phyloP scores from a whole-genome alignment of 2,888 invertebrate species.

The Junonia oenone region DNA sequence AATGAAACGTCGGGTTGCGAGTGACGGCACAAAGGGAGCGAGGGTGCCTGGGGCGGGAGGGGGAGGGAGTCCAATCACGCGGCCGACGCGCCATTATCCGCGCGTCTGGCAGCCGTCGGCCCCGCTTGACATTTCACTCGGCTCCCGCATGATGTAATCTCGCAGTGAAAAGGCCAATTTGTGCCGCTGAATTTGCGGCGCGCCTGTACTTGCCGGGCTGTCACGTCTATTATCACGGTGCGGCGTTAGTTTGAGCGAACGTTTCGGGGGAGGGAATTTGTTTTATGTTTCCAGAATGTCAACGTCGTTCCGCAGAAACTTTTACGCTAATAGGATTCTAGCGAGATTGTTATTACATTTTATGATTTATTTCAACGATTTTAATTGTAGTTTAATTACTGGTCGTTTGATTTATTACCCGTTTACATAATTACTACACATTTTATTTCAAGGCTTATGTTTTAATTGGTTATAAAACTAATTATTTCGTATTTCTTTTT shows the following conservation, averaged over 20 bases:
- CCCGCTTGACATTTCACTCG: conserved; percentile 80
- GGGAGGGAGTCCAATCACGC: conserved; percentile 74
- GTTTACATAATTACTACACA: neutral
- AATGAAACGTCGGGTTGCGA: conserved; percentile 75
- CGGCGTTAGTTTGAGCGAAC: conserved; percentile 41
- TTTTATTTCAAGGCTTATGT: neutral
- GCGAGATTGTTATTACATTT: neutral
- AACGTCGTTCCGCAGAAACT: conserved; percentile 9
- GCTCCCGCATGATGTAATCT: conserved; percentile 80
- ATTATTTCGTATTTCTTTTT: neutral
- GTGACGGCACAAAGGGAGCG: conserved; percentile 75
- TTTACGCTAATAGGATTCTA: conserved; percentile 10
- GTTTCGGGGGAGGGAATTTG: conserved; percentile 39
- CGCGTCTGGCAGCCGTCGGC: conserved; percentile 79
- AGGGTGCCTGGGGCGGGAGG: conserved; percentile 47
- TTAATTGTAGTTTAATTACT: conserved; percentile 3
- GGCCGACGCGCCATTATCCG: conserved; percentile 79
- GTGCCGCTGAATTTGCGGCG: conserved; percentile 78
- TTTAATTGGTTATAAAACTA: neutral
- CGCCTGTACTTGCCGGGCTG: conserved; percentile 71
- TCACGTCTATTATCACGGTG: conserved; percentile 66
- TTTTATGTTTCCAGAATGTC: conserved; percentile 34
- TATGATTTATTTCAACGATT: neutral
- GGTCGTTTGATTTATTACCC: conserved; percentile 1
- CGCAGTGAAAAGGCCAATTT: conserved; percentile 80